These are phyloP conservation scores for Babyrousa celebensis DNA, from an alignment of 2,797 vertebrate species.

Conservation along the genomic window DNA sequence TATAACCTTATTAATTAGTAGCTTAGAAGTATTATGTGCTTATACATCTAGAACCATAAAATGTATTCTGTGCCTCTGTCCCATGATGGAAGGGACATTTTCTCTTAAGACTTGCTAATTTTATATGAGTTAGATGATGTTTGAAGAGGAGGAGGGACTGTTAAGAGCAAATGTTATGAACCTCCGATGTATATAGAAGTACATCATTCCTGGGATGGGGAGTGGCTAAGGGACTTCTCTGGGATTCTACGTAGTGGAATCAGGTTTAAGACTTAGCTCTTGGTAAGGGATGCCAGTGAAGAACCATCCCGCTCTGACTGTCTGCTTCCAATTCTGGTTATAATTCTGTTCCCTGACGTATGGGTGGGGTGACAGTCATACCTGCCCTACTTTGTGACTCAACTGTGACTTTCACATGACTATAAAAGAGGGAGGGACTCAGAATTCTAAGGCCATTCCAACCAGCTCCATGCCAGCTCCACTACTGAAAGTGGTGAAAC, in stretches of 20 bases:
- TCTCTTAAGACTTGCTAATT: background rate
- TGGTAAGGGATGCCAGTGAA: background rate
- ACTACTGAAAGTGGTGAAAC: background rate
- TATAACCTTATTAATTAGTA: background rate
- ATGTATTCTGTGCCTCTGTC: background rate
- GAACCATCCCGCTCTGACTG: background rate
- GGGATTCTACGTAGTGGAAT: background rate
- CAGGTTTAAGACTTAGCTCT: background rate
- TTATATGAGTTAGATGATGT: background rate
- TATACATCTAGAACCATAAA: conserved; percentile 23
- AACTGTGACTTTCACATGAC: conserved; percentile 55
- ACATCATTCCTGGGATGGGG: background rate
- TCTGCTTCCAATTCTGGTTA: background rate
- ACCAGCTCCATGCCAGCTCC: conserved; percentile 21
- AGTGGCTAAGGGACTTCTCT: conserved; percentile 21
- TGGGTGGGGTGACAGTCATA: conserved; percentile 55
- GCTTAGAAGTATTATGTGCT: background rate
- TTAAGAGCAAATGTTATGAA: background rate
- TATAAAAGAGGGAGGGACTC: conserved; percentile 69
- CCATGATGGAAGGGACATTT: background rate
- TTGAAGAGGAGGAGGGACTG: background rate
- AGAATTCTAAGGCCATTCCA: conserved; percentile 56
- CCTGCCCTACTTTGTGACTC: conserved; percentile 71
- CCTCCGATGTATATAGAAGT: background rate
- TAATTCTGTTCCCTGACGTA: conserved; percentile 21